Evolutionary conservation across 1,140 invertebrate species (phyloP).

Genomic region (Chironomus tepperi): DNA sequence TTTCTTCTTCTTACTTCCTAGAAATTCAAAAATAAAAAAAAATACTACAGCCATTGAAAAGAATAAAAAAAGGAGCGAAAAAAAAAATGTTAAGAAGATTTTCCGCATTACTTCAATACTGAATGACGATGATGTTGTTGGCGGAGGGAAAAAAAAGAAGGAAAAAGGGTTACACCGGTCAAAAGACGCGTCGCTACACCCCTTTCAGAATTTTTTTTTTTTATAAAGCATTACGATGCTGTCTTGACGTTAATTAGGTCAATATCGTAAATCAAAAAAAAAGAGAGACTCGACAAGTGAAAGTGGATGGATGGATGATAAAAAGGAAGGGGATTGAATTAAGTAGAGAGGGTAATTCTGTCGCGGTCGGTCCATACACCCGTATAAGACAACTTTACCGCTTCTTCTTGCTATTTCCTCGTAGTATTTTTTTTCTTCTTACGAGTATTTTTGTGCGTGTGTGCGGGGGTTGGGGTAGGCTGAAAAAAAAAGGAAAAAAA

Average conservation of each 20-base stretch:
- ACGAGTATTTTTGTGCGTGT: too few species aligned
- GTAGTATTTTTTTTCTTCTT: not conserved
- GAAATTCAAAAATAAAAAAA: too few species aligned
- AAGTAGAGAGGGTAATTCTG: not conserved
- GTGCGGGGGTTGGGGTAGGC: not conserved
- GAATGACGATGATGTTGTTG: not conserved
- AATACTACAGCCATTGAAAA: not conserved
- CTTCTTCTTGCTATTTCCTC: not conserved
- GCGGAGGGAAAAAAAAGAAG: not conserved
- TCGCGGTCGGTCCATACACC: slow-evolving; percentile 8
- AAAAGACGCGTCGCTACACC: not conserved
- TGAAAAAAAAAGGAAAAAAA: slow-evolving; percentile 25
- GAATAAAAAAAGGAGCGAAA: not conserved
- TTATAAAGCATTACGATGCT: too few species aligned
- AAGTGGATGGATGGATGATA: not conserved
- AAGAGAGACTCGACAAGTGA: not conserved
- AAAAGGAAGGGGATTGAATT: not conserved
- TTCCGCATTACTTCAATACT: not conserved
- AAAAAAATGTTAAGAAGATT: not conserved
- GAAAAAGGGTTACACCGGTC: not conserved
- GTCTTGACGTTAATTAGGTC: slow-evolving; percentile 11
- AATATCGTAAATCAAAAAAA: slow-evolving; percentile 21
- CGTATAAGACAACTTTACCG: not conserved
- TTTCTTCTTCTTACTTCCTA: too few species aligned
- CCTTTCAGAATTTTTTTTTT: not conserved